Percentiles rank a stretch among this genome's conserved stretches.
These are phyloP conservation scores for Nipponacmea schrenckii DNA, from an alignment of 2,888 invertebrate genomes.

Conservation along the genomic window DNA sequence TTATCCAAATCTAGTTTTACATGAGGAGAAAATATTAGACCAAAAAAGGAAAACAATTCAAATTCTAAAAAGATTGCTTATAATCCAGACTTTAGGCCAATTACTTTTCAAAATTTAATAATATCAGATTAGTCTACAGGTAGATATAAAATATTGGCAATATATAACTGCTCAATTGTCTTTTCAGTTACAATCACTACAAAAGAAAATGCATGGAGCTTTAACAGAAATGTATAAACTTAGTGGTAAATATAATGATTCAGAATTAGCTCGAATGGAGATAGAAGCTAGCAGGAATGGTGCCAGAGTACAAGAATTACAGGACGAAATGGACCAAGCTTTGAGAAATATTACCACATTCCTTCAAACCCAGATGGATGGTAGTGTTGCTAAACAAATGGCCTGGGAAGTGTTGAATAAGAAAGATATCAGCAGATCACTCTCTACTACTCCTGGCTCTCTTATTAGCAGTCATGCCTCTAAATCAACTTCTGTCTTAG, in stretches of 20 bases:
- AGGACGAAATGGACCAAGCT: conserved; percentile 56
- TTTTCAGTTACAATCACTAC: conserved; percentile 58
- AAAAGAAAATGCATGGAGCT: conserved; percentile 58
- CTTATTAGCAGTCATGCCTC: neutral
- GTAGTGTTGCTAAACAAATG: conserved; percentile 41
- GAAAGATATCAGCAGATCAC: conserved; percentile 5
- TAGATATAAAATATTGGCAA: too few relatives aligned
- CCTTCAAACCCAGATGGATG: conserved; percentile 56
- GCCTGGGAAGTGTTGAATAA: conserved; percentile 40
- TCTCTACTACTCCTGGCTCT: neutral
- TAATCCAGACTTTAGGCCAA: too few relatives aligned
- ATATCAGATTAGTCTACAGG: too few relatives aligned
- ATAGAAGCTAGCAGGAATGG: conserved; percentile 51
- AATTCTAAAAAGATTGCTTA: too few relatives aligned
- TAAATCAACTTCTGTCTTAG: neutral
- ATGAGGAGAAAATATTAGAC: too few relatives aligned
- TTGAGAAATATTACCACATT: conserved; percentile 58
- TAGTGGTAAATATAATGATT: conserved; percentile 57
- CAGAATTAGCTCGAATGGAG: conserved; percentile 56
- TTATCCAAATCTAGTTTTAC: too few relatives aligned
- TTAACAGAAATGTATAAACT: conserved; percentile 62
- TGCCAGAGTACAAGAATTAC: conserved; percentile 45
- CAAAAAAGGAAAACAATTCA: too few relatives aligned
- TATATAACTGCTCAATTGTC: neutral
- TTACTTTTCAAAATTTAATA: too few relatives aligned